These are phyloP conservation scores for Melanogrammus aeglefinus DNA, from an alignment of 2,797 vertebrate genomes.

Conservation along the genomic window DNA sequence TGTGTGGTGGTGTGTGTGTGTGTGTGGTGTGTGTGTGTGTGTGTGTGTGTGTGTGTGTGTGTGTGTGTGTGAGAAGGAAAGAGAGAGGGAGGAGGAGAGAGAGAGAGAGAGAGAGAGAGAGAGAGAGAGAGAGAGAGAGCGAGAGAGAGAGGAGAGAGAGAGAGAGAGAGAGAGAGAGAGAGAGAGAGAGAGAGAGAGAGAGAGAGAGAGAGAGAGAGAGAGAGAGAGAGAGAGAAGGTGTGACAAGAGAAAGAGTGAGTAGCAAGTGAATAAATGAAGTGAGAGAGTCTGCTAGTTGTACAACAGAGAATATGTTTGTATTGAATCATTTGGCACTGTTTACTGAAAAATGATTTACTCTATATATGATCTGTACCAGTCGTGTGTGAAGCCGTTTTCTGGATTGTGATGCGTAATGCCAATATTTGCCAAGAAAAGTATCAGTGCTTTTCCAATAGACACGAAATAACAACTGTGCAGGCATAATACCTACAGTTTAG, in stretches of 20 bases:
- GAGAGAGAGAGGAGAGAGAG: too few relatives aligned
- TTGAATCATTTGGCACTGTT: not conserved
- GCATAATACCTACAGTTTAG: not conserved
- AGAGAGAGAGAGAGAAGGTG: conserved; percentile 3
- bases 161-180: too few relatives aligned
- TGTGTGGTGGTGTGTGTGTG: conserved; percentile 12
- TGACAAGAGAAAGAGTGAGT: not conserved
- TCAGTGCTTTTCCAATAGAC: not conserved
- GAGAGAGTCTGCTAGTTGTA: not conserved
- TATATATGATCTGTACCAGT: too few relatives aligned
- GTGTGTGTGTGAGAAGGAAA: conserved; percentile 11
- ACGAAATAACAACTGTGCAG: not conserved
- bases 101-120: too few relatives aligned
- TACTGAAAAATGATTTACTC: not conserved
- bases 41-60: conserved; percentile 10
- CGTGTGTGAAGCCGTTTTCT: not conserved
- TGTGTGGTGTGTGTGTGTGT: conserved; percentile 13
- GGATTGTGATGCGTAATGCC: not conserved
- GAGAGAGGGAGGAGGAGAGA: too few relatives aligned
- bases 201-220: not conserved
- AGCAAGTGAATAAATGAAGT: not conserved
- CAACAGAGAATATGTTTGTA: not conserved
- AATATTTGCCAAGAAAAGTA: not conserved
- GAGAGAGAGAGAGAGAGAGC: too few relatives aligned
- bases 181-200: not conserved